Base-by-base conservation (phyloP, 2,888 invertebrate genomes). In the Xylota segnis region DNA sequence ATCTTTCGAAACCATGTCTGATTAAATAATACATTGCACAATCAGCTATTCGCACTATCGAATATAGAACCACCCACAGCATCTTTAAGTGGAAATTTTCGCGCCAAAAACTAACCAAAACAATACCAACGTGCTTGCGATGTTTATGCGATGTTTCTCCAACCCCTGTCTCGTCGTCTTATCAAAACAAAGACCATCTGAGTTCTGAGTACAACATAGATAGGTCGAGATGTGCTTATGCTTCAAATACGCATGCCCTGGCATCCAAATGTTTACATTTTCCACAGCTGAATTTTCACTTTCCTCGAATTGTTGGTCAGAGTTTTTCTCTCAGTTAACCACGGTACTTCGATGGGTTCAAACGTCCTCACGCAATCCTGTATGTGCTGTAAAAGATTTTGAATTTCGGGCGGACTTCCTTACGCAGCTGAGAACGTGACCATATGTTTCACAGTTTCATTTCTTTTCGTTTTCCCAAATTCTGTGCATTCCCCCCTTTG, bases 241-340 rank as follows among this genome's bases (percentile, higher is more conserved):
- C 34, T 29, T 18, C 32, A 54, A 71, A 12, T 71, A 43, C 61
- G 74, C 61, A 74, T 74, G 74, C 43, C 14, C 63, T 65, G 65
- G 34, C 23, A 23, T 32, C n/a, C 34, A 34, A 61, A 63, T 84
- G 79, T 84, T 84, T 81, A 84, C 81, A 61, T 70, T 70, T 83
- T 83, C 65, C 65, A 23, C 61, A 79, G 50, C 81, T 81, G 68
- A 68, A 65, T 66, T 79, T 71, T 66, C 59, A 70, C 58, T 79
- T 84, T 81, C 66, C 71, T 81, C 52, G 40, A 43, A 54, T 29
- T 59, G 65, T 47, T 63, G 58, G 58, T 43, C 65, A 59, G 58
- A 23, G 45, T 65, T 71, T 54, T 54, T 14, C 81, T 81, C 84
- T 81, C 81, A 84, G 84, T 84, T 71, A 66, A 66, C 58, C 59